Base-by-base conservation (phyloP, 2,888 invertebrate genomes). In the Perizoma affinitatum region DNA sequence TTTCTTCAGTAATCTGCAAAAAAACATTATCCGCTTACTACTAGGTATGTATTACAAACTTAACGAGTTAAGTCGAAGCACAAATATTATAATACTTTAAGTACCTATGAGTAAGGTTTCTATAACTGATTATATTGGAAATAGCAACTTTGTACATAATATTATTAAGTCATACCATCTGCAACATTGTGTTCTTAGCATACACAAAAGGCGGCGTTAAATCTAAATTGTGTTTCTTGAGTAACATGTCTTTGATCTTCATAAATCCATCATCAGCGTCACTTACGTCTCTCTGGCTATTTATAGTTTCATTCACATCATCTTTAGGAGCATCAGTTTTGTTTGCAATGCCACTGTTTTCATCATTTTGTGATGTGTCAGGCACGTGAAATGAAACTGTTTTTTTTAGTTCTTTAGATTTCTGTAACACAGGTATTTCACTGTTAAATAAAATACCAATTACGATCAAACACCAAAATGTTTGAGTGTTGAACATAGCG, bases 141-240 rank as follows among this genome's bases (percentile, higher is more conserved):
- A 22, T 22, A 22, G 22, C 22, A 22, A 22, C 22, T 22, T 22
- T 22, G 22, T 22, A 22, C 22, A 22, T 22, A 22, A 22, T 22
- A 22, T 22, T 22, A 22, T 22, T 22, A 22, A 22, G 22, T 22
- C 53, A 6, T 53, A 58, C 58, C 58, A 43, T 61, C 33, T 62
- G 54, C 43, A 58, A 45, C 10, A 69, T 61, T 45, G 61, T 73
- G 52, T 84, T 85, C 65, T 85, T 89, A 8, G 79, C 72, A 69
- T 90, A 91, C 10, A 83, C 79, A 77, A 90, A 90, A 67, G 84
- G 80, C 5, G 90, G 90, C 4, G 90, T 88, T 11, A 78, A 71
- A 68, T 88, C 84, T 50, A 91, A 75, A 60, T 89, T 84, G 62
- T 85, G 85, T 70, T 86, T 80, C 64, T 83, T 88, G 9, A 87